Base-by-base conservation (phyloP, 2,888 invertebrate species). In the Barypeithes pellucidus region DNA sequence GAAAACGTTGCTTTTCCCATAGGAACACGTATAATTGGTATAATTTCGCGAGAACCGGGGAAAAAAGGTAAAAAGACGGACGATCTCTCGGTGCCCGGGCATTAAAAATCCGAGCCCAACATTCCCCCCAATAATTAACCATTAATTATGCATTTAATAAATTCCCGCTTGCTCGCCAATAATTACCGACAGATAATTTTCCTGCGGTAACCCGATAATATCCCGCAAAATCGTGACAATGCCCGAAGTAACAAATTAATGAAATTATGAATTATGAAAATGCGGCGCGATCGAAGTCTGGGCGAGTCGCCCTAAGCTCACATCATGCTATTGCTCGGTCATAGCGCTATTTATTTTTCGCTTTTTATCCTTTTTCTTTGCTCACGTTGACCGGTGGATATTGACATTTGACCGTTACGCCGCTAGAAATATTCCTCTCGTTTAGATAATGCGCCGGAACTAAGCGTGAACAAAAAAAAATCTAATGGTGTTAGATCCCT, bases 201-300 rank as follows among this genome's bases (percentile, higher is more conserved):
- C 72, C 82, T 82, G 81, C 81, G 80, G 85, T 85, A 84, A 85
- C 85, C 85, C 81, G 85, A 86, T 86, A 86, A 86, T 86, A 86
- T 86, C 85, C 85, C 82, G 84, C 86, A 85, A 85, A 86, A 85
- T 87, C 87, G 87, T 87, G 86, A 87, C 87, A 86, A 85, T 85
- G 86, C 87, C 86, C 79, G 83, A 79, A 86, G 87, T 86, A 85
- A 86, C 86, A 86, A 86, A 87, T 87, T 87, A 87, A 86, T 87
- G 86, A 86, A 87, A 87, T 87, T 87, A 87, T 85, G 86, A 86
- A 87, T 87, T 86, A 87, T 87, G 87, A 86, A 87, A 87, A 87
- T 86, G 52, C 62, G 45, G 68, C 62, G 68, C 71, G 86, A 86
- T 86, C 85, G 85, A 29, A 59, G 85, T 61, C 71, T 61, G 61